These are phyloP conservation scores for Mohoua ochrocephala DNA, from an alignment of 2,113 vertebrate species.

Conservation along the genomic window DNA sequence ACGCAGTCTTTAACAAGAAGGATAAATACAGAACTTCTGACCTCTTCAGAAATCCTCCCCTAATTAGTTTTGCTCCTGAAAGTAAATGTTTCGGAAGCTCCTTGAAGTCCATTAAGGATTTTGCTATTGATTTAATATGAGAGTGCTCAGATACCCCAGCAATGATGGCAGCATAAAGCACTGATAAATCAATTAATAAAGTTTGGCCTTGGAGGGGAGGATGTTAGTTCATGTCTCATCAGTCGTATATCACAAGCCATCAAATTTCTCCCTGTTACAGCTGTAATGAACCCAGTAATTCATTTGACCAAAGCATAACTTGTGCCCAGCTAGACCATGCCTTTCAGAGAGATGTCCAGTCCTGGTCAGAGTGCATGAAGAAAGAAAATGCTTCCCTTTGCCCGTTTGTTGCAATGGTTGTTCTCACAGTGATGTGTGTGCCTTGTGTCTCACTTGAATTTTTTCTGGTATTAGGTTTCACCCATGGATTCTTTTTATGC, in stretches of 20 bases:
- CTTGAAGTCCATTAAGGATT: not conserved
- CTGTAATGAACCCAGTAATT: not conserved
- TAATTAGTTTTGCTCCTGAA: not conserved
- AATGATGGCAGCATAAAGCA: not conserved
- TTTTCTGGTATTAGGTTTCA: not conserved
- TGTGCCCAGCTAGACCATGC: not conserved
- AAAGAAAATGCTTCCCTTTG: not conserved
- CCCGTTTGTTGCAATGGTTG: not conserved
- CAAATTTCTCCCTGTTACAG: not conserved
- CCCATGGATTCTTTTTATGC: not conserved
- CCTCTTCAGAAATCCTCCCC: not conserved
- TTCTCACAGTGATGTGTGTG: not conserved
- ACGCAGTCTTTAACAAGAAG: not conserved
- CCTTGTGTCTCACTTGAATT: not conserved
- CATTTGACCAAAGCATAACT: not conserved
- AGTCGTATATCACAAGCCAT: not conserved
- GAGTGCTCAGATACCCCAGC: not conserved
- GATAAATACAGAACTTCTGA: not conserved
- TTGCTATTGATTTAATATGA: not conserved
- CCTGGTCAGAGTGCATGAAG: not conserved
- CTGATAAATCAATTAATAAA: slow-evolving; percentile 7
- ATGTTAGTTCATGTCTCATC: not conserved
- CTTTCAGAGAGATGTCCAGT: not conserved
- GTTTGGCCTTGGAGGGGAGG: not conserved
- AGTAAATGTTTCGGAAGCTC: not conserved